Conservation (phyloP, 2,113 vertebrate species). For the Pyrgilauda ruficollis region DNA sequence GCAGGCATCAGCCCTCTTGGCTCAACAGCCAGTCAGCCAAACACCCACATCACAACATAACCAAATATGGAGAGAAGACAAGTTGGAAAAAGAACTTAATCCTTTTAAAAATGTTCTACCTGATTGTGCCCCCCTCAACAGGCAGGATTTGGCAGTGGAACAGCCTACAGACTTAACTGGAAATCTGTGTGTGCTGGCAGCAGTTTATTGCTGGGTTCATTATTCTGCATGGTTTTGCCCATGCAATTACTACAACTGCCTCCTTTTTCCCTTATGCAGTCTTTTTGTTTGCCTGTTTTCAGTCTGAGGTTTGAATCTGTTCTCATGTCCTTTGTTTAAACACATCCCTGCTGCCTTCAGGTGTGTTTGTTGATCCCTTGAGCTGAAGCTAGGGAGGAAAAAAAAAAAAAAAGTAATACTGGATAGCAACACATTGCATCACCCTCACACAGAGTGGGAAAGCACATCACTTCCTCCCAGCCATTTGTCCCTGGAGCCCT, state of each 20-base stretch:
- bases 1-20: not conserved
- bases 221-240: not conserved
- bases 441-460: not conserved
- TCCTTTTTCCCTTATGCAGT: not conserved
- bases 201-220: not conserved
- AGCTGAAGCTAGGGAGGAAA: not conserved
- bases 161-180: not conserved
- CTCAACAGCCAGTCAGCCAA: not conserved
- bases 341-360: constrained; percentile 22
- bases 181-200: not conserved
- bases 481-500: not conserved
- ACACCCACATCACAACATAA: not conserved
- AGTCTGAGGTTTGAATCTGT: constrained; percentile 1
- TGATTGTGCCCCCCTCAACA: not conserved
- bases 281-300: not conserved
- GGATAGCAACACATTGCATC: not conserved
- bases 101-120: not conserved
- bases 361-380: constrained; percentile 30
- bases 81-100: not conserved
- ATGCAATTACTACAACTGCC: not conserved
- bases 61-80: not conserved
- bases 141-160: not conserved
- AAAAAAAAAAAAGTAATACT: not conserved
- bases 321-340: constrained; percentile 29
- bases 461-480: not conserved